Evolutionary conservation across 2,797 vertebrate genomes (phyloP), one percentile per base, ranked within the genome.

Genomic region (Tokudaia muenninki): DNA sequence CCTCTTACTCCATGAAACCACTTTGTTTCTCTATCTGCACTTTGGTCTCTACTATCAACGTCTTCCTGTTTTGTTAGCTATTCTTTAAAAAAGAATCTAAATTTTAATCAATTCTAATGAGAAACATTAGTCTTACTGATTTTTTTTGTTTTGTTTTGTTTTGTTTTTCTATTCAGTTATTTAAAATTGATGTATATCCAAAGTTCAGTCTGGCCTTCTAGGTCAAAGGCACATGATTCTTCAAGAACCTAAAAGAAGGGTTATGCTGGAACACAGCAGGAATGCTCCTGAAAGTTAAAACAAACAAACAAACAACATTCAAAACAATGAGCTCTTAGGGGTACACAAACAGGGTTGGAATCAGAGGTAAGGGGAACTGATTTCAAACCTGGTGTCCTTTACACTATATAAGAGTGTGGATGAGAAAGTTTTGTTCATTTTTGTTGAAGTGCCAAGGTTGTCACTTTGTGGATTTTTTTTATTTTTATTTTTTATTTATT

Each of bases 161-260:
- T n/a, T 70, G 67, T 70, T 93, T 65, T 91, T 80, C 74, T 95
- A 94, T 75, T 90, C 67, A 90, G 37, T 50, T 97, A 96, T 95
- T 97, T 90, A 96, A 86, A 96, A 96, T 92, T 96, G 92, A 98
- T 97, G 94, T 97, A 97, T 93, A 94, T 97, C 97, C 94, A 84
- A 97, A 97, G 96, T 97, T 96, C 22, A 57, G 7, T 34, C 29
- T 57, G 29, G 65, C 97, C 97, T 97, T 95, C 96, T 98, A 98
- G 97, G 97, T 98, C 97, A 98, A 98, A 83, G 97, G 95, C 92
- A 97, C 94, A 95, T 98, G 98, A 98, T 98, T 97, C 98, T 98
- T 98, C 97, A 98, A 98, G 97, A 96, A 96, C 95, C 92, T 96
- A 94, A 98, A 87, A 93, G 97, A 59, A 97, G 97, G 94, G 98